Evolutionary conservation across 2,888 invertebrate species (phyloP), one percentile per base, ranked within the genome.

Genomic region (Caenorhabditis virilis): DNA sequence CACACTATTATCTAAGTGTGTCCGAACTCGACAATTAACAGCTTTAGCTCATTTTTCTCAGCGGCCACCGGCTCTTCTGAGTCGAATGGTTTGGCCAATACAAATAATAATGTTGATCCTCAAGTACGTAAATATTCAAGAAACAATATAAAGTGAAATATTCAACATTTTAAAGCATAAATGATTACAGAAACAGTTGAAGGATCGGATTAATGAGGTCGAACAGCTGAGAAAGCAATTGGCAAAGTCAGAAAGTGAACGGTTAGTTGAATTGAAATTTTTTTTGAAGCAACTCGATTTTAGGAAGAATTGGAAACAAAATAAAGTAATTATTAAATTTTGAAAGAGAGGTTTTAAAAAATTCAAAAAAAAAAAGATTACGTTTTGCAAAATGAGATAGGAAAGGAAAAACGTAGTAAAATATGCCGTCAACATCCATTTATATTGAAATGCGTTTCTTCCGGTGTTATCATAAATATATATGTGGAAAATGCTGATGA

Each of bases 191-290:
- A 75, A 70, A 56, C 67, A 72, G 41, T 60, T 78, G 41, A 73
- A 76, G 52, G 76, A 77, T 25, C 62, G 70, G 35, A 55, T 71
- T 30, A 65, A 69, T 43, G 79, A 79, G 42, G 62, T 74, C 39
- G 74, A 77, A 18, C 49, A 65, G 22, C 60, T 77, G 15, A 71
- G 70, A 48, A 77, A 65, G 56, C 64, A 68, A 48, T 39, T 74
- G 27, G 57, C 42, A 33, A 60, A 60, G 47, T 26, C 47, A 22
- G 55, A 60, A 22, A 56, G 54, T 33, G 65, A 66, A 18, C 23
- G 52, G 63, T 63, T 38, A 57, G 53, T 43, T 20, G n/a, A n/a
- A n/a, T n/a, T n/a, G n/a, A n/a, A n/a, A n/a, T n/a, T 46, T 26
- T 15, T 16, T 11, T 22, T 16, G 22, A 5, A 30, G 25, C 33